Evolutionary conservation across 2,797 vertebrate species (phyloP).

Genomic region (Chlorospingus flavigularis): DNA sequence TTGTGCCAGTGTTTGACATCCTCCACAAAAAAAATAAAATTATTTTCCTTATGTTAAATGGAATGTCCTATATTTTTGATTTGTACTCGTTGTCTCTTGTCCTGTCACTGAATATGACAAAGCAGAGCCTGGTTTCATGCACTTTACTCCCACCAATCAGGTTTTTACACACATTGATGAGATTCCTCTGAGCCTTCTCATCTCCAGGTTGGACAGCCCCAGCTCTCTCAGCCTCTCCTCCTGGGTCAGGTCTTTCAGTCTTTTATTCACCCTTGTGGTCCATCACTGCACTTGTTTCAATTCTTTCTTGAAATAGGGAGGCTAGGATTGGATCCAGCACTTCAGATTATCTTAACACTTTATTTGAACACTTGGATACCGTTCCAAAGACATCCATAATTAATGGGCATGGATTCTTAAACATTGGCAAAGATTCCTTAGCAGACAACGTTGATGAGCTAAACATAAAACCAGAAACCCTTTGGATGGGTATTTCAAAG

Average conservation of each 20-base stretch:
- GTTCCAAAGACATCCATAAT: background rate
- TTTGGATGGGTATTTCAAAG: background rate
- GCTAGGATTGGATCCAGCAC: background rate
- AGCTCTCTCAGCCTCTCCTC: background rate
- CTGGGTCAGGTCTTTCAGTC: background rate
- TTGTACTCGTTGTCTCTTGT: background rate
- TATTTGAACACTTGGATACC: background rate
- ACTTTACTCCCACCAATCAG: background rate
- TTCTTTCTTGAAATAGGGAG: background rate
- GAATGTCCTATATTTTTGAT: background rate
- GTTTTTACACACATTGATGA: background rate
- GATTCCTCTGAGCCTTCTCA: background rate
- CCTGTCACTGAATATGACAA: background rate
- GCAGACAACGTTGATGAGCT: background rate
- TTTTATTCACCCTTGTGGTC: background rate
- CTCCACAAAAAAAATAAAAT: background rate
- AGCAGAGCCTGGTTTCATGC: background rate
- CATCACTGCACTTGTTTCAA: background rate
- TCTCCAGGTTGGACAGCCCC: background rate
- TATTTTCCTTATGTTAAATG: background rate
- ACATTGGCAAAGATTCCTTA: background rate
- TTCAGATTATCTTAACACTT: background rate
- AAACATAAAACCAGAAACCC: background rate
- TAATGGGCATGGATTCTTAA: background rate
- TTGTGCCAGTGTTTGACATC: rapidly evolving